Evolutionary conservation across 1,140 invertebrate species (phyloP), one percentile per base, ranked within the genome.

Genomic region (Drosophila busckii): DNA sequence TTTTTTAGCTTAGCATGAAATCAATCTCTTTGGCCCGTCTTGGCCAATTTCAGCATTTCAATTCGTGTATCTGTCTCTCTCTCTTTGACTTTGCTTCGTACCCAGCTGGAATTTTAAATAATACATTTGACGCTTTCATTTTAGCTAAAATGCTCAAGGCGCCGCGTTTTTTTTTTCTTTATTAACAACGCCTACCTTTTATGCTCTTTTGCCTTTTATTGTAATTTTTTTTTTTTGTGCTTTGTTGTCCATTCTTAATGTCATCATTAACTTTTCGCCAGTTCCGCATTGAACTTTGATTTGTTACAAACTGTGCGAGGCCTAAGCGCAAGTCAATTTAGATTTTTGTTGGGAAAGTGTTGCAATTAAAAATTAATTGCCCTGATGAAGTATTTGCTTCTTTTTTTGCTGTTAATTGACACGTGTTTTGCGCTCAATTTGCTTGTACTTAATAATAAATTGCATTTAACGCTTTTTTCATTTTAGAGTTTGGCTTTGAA

Each of bases 291-390:
- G 62, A 68, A 78, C 71, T 68, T 69, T 59, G 80, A 80, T 80
- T 78, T 67, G 67, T 49, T 34, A 59, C 40, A 63, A n/a, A 25
- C 58, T 42, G 48, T 46, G 40, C 37, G 28, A 48, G 46, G 23
- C 34, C 54, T 58, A 59, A 68, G 34, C 52, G 45, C 37, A 52
- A 63, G 40, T n/a, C 48, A 55, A 25, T 54, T 60, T 45, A 37
- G 12, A 41, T 28, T 29, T 26, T 32, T 55, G 32, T 32, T 59
- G 44, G 40, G 73, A 80, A 80, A 80, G 73, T 80, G 64, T 60
- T 50, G 55, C 73, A 80, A 80, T 80, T 69, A 71, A 65, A 70
- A 55, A 15, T 61, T 80, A 80, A 80, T 80, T 80, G 68, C 49
- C 58, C 23, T 37, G 35, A 38, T 45, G 26, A 58, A 48, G 22